Percentiles rank a stretch among this genome's conserved stretches.
Conservation (phyloP, 2,113 vertebrate genomes). For the Climacteris rufus region DNA sequence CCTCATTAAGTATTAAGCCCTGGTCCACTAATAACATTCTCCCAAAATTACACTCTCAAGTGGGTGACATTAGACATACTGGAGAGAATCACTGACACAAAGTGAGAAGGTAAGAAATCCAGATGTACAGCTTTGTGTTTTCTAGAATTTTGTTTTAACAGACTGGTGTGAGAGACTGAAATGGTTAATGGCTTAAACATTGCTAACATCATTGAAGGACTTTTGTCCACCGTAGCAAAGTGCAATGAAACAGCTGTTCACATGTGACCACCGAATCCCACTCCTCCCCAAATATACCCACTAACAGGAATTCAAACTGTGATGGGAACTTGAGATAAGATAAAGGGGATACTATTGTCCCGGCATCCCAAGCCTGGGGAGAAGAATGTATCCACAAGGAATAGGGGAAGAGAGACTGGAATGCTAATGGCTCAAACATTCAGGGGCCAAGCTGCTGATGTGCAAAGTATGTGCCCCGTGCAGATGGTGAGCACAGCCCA, state of each 20-base stretch:
- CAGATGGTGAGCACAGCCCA: neutral
- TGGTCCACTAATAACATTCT: neutral
- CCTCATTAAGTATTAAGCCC: neutral
- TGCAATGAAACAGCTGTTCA: neutral
- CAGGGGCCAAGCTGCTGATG: neutral
- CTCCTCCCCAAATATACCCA: neutral
- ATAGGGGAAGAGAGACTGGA: neutral
- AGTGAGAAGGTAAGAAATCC: neutral
- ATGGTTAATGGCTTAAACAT: no score
- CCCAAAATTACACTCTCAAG: neutral
- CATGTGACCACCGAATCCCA: fast-evolving
- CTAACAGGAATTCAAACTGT: neutral
- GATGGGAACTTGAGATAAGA: neutral
- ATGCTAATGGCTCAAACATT: neutral
- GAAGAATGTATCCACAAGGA: neutral
- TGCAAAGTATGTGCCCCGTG: no score
- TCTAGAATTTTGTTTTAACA: neutral
- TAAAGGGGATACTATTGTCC: neutral
- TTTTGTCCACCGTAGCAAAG: neutral
- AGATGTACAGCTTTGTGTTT: neutral
- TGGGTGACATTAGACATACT: fast-evolving
- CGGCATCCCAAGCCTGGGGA: neutral
- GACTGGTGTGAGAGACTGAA: neutral
- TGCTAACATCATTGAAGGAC: neutral
- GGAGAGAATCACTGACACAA: neutral